These are phyloP conservation scores for Calliopum simillimum DNA, from an alignment of 2,888 invertebrate species.

Conservation along the genomic window DNA sequence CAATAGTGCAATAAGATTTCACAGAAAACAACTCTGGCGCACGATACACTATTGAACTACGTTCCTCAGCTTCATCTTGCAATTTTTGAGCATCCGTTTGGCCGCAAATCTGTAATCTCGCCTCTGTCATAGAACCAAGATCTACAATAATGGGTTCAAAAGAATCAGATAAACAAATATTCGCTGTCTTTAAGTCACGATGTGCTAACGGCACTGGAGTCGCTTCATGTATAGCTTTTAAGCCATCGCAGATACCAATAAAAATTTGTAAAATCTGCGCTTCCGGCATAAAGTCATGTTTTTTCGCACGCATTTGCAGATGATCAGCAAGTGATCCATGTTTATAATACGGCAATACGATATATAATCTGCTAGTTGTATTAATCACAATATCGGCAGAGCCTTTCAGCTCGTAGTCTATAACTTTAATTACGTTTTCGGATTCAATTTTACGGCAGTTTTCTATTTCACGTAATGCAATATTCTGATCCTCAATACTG, in stretches of 20 bases:
- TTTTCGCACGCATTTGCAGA: slow-evolving; percentile 72
- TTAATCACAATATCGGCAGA: slow-evolving; percentile 76
- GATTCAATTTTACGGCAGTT: slow-evolving; percentile 78
- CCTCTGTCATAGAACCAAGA: slow-evolving; percentile 78
- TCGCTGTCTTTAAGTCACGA: slow-evolving; percentile 87
- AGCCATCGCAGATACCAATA: slow-evolving; percentile 78
- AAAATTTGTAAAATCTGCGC: slow-evolving; percentile 78
- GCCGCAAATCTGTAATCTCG: slow-evolving; percentile 74
- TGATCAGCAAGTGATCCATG: slow-evolving; percentile 81
- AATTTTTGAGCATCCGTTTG: slow-evolving; percentile 77
- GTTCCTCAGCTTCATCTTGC: slow-evolving; percentile 85
- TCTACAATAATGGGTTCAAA: slow-evolving; percentile 84
- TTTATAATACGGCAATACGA: slow-evolving; percentile 83
- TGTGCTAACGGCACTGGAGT: slow-evolving; percentile 82
- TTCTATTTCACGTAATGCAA: slow-evolving; percentile 79
- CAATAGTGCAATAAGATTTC: slow-evolving; percentile 82
- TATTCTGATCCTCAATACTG: slow-evolving; percentile 79
- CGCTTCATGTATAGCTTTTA: slow-evolving; percentile 79
- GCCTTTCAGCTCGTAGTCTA: slow-evolving; percentile 76
- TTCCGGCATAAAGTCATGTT: slow-evolving; percentile 73
- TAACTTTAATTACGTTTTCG: slow-evolving; percentile 78
- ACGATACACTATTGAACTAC: slow-evolving; percentile 88
- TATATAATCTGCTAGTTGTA: slow-evolving; percentile 77
- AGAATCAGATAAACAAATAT: slow-evolving; percentile 80
- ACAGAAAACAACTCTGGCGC: slow-evolving; percentile 91